Conservation (phyloP, 2,113 vertebrate genomes). For the Morphnarchus princeps region DNA sequence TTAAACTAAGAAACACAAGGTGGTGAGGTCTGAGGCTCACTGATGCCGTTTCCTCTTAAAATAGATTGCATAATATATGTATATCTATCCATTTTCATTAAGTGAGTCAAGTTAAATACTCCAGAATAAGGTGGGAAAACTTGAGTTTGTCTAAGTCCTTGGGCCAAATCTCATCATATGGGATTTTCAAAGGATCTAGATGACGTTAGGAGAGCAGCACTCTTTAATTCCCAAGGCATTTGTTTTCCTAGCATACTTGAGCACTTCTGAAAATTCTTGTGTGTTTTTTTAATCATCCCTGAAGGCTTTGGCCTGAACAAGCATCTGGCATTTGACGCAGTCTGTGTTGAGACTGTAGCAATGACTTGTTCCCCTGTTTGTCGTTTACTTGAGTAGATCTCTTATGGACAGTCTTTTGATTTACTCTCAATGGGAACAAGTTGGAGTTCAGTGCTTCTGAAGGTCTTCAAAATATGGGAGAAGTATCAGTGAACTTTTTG, state of each 20-base stretch:
- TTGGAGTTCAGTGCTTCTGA: background rate
- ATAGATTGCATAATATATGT: background rate
- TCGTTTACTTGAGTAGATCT: background rate
- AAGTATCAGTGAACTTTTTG: background rate
- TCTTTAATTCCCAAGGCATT: background rate
- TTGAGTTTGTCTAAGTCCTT: background rate
- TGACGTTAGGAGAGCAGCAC: background rate
- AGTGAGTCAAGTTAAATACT: background rate
- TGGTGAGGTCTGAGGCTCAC: background rate
- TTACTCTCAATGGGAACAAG: background rate
- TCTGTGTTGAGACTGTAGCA: background rate
- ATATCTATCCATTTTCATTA: background rate
- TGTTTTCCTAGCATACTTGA: conserved; percentile 13
- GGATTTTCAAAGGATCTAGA: background rate
- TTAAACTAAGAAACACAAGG: background rate
- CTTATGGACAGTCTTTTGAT: background rate
- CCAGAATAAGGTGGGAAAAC: background rate
- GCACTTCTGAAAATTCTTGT: conserved; percentile 29
- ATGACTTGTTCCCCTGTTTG: background rate
- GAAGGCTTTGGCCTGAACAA: conserved; percentile 24
- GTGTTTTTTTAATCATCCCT: conserved; percentile 21
- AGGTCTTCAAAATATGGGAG: background rate
- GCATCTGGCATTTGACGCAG: conserved; percentile 1
- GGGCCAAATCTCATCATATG: background rate
- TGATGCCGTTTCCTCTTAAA: background rate